phyloP scores from a whole-genome alignment of 2,113 vertebrate species.

The Mastomys coucha region DNA sequence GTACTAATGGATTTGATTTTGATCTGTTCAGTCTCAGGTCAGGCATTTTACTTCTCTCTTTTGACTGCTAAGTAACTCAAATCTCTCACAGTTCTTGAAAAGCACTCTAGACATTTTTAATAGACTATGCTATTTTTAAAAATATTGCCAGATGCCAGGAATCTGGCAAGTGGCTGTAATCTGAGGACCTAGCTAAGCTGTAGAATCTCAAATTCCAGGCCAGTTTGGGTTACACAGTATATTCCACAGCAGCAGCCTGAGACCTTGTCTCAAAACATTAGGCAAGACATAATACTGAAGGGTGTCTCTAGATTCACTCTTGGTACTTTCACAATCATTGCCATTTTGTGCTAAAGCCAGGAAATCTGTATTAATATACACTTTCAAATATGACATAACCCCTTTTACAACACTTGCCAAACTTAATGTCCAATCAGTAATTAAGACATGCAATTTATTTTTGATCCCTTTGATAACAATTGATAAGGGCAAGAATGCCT shows the following conservation, averaged over 20 bases:
- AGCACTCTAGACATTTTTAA: neutral
- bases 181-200: neutral
- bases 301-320: neutral
- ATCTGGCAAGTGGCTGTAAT: neutral
- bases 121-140: neutral
- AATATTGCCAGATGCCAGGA: neutral
- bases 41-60: neutral
- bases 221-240: neutral
- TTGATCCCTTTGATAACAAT: neutral
- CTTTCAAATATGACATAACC: neutral
- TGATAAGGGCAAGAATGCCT: neutral
- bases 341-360: slow-evolving; percentile 14
- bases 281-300: neutral
- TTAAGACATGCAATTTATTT: neutral
- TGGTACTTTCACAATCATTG: neutral
- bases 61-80: neutral
- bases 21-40: neutral
- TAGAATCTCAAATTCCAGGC: neutral
- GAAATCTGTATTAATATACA: neutral
- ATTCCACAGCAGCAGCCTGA: neutral
- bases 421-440: neutral
- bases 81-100: neutral
- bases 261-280: neutral
- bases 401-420: neutral
- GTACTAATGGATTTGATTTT: neutral